Percentiles rank a stretch among this genome's conserved stretches.
phyloP scores from a whole-genome alignment of 1,140 invertebrate genomes.

The Drosophila kepulauana region DNA sequence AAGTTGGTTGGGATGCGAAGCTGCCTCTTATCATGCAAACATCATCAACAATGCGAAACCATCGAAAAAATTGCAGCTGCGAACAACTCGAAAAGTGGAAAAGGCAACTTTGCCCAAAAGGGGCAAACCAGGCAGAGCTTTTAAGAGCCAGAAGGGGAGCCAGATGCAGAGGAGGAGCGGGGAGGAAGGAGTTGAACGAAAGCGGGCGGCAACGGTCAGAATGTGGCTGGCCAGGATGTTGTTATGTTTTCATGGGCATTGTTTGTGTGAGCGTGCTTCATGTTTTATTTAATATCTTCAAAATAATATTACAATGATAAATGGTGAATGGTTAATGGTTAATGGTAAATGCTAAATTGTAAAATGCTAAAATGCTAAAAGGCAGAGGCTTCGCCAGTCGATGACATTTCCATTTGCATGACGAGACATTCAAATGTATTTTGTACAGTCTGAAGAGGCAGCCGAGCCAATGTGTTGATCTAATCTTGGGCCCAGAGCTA shows the following conservation, averaged over 20 bases:
- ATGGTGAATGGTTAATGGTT: constrained; percentile 5
- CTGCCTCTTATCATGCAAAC: constrained; percentile 68
- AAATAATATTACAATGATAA: constrained; percentile 74
- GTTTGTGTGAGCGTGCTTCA: constrained; percentile 43
- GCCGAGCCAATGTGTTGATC: constrained; percentile 27
- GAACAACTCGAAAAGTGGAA: constrained; percentile 69
- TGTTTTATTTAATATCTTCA: constrained; percentile 75
- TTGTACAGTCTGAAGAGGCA: constrained; percentile 19
- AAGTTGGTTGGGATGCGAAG: constrained; percentile 1
- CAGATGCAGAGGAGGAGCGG: neutral
- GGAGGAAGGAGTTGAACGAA: neutral
- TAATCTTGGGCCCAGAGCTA: constrained; percentile 17
- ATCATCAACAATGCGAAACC: constrained; percentile 61
- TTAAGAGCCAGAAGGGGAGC: neutral
- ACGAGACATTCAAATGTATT: constrained; percentile 59
- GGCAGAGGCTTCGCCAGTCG: constrained; percentile 32
- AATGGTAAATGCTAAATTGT: neutral
- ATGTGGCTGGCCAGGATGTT: constrained; percentile 5
- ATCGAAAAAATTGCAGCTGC: constrained; percentile 50
- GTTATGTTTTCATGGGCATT: constrained; percentile 19
- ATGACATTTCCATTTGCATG: constrained; percentile 67
- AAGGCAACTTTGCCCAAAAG: constrained; percentile 75
- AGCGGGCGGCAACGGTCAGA: neutral
- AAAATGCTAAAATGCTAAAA: neutral
- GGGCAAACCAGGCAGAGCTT: constrained; percentile 11